phyloP scores from a whole-genome alignment of 2,888 invertebrate genomes.

The Harmothoe impar region DNA sequence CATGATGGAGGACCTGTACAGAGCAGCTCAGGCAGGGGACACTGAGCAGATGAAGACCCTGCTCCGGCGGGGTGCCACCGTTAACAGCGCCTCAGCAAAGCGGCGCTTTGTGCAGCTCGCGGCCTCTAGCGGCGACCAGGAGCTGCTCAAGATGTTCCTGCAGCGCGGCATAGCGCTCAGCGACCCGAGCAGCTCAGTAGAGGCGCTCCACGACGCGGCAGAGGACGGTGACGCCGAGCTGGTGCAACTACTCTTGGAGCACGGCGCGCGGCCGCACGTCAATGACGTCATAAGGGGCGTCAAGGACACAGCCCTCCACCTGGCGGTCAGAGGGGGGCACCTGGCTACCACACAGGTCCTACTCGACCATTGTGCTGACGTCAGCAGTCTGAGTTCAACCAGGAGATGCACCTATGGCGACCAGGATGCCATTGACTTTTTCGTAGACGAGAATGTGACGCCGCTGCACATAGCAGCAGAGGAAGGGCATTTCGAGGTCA shows the following conservation, averaged over 20 bases:
- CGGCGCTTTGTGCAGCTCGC: background rate
- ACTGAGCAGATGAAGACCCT: conserved; percentile 17
- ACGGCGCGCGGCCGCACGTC: background rate
- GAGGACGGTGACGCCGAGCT: conserved; percentile 39
- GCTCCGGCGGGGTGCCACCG: background rate
- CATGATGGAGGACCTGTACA: conserved; percentile 28
- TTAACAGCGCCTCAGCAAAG: background rate
- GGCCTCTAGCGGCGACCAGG: background rate
- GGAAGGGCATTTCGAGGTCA: conserved; percentile 32
- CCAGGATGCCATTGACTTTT: conserved; percentile 3
- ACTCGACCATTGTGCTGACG: conserved; percentile 13
- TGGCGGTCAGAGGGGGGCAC: conserved; percentile 17
- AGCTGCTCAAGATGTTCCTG: conserved; percentile 27
- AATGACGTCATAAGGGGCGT: conserved; percentile 34
- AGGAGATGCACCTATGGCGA: background rate
- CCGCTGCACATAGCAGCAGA: conserved; percentile 35
- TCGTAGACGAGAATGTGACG: conserved; percentile 15
- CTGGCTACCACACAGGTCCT: background rate
- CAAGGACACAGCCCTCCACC: conserved; percentile 58
- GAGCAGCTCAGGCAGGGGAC: background rate
- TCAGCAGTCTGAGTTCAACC: background rate
- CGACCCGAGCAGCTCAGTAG: background rate
- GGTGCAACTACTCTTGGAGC: background rate
- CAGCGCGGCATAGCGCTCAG: background rate
- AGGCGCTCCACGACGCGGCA: conserved; percentile 21